Evolutionary conservation across 1,140 invertebrate species (phyloP), one percentile per base, ranked within the genome.

Genomic region (Mesaphorura yosii): DNA sequence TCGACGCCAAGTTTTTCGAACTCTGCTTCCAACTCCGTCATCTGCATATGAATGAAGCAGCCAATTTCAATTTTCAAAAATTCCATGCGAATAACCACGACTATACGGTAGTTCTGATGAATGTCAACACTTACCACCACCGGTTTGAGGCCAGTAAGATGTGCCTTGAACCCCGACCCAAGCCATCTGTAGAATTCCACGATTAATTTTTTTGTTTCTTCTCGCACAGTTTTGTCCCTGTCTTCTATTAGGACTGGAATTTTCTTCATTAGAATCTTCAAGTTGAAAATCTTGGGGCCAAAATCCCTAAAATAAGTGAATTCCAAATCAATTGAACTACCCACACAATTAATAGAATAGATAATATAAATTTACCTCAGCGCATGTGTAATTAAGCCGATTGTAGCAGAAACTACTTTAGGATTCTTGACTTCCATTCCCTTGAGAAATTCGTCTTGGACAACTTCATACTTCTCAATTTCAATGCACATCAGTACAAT

Each of bases 401-500:
- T 77, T 69, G 86, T 92, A 0, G 82, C 88, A 2, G 84, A 71
- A 3, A 92, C 84, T 57, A 94, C 87, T 75, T 96, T 97, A 0
- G 93, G 93, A 71, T 94, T 93, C 70, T 98, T 98, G 52, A 83
- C 81, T 60, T 93, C 89, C 67, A 93, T 82, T 25, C 91, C 92
- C 73, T 93, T 94, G 3, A 93, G 72, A 5, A 96, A 71, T 71
- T 94, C 90, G 65, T 97, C 92, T 67, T 86, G 73, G 1, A 92
- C 88, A 34, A 79, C 68, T 62, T 97, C 92, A 57, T 88, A 83
- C 69, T 94, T 95, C 66, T 98, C 93, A 62, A 94, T 90, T 74
- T 98, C 92, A 63, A 96, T 79, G 66, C 85, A 95, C 85, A 94
- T 89, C 40, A 97, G 73, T 2, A 82, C 79, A 50, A 97, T 81